Evolutionary conservation across 2,797 vertebrate genomes (phyloP).

Genomic region (Mus minutoides): DNA sequence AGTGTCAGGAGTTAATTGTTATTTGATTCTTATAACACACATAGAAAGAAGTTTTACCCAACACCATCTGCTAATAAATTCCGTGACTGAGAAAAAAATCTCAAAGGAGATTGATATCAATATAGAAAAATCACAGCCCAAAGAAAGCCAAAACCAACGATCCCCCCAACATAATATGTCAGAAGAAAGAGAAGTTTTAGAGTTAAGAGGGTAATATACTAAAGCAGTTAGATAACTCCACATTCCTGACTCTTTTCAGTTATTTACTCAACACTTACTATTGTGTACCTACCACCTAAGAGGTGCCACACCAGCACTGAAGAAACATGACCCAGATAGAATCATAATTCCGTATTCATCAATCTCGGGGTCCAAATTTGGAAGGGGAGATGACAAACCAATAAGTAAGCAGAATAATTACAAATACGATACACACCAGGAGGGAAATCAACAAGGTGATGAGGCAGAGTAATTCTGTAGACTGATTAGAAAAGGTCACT

Average conservation of each 20-base stretch:
- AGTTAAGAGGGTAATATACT: background rate
- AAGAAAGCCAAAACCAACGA: background rate
- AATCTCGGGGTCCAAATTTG: background rate
- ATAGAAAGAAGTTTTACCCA: background rate
- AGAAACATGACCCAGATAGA: background rate
- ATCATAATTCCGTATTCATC: background rate
- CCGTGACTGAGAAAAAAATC: constrained; percentile 11
- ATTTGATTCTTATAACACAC: background rate
- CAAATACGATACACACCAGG: background rate
- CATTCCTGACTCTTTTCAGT: constrained; percentile 10
- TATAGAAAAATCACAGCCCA: background rate
- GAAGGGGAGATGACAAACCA: background rate
- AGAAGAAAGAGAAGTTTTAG: constrained; percentile 18
- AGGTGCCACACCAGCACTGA: background rate
- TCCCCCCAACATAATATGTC: background rate
- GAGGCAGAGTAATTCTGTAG: background rate
- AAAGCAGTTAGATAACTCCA: background rate
- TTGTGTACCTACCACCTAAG: background rate
- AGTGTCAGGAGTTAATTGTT: background rate
- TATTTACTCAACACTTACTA: background rate
- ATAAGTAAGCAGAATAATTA: constrained; percentile 46
- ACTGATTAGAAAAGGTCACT: background rate
- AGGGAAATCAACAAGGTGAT: constrained; percentile 18
- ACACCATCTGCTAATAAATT: background rate
- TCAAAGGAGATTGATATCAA: constrained; percentile 16